Base-by-base conservation (phyloP, 2,113 vertebrate genomes). In the Elanoides forficatus region DNA sequence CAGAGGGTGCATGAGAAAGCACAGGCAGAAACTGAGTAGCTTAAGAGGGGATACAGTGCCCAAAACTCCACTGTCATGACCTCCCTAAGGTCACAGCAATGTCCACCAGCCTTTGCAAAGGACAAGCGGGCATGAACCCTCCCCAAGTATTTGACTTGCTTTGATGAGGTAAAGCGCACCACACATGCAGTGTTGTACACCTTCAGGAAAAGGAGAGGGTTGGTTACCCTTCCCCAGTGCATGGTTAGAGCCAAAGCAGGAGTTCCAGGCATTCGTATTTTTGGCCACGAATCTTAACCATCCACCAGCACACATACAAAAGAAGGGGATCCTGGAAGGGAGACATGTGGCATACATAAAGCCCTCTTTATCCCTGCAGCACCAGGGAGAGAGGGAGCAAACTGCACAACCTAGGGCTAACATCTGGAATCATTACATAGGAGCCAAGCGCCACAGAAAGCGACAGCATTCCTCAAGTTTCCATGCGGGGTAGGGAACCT, bases 351-450 rank as follows among this genome's bases (percentile, higher is more conserved):
- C 3, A 0, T 20, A 84, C 97, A 98, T 96, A 97, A 98, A 98
- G 97, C 92, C 97, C 95, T 98, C 98, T 98, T 98, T 98, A 98
- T 98, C 97, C 98, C 98, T 94, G 93, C 95, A 97, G 97, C 94
- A 87, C 88, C 81, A 48, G 98, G 98, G 98, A 56, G 98, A 99
- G 98, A 98, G 68, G 47, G 95, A 96, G 86, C 78, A 62, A 91
- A 79, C 89, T 94, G 93, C 96, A 95, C 32, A 80, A 98, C 96
- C 89, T 84, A 45, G 95, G 97, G 98, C 83, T 42, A 99, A 99
- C 99, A 99, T 99, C 99, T 99, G 99, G 99, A 99, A 99, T 98
- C 98, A 47, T 98, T 99, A 98, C 96, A 98, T 91, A 97, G 97
- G 97, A 98, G 98, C 97, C 97, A 96, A 97, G 97, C 96, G 94